phyloP scores from a whole-genome alignment of 2,113 vertebrate genomes.

The Cygnus atratus region DNA sequence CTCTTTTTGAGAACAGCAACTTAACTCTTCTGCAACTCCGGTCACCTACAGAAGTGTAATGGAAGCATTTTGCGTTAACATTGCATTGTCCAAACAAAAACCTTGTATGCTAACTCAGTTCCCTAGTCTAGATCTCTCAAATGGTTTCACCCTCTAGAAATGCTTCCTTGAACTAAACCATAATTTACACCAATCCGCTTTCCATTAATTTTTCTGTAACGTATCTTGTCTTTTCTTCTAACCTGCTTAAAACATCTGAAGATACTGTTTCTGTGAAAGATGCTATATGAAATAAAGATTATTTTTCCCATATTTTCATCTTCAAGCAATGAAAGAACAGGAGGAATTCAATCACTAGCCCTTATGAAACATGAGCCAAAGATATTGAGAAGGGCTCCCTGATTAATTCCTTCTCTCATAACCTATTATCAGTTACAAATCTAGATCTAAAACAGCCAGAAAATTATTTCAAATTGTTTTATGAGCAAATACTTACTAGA shows the following conservation, averaged over 20 bases:
- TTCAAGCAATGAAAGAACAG: neutral
- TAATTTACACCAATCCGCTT: neutral
- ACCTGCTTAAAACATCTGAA: neutral
- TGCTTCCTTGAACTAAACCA: neutral
- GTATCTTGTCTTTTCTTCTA: neutral
- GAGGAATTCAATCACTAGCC: neutral
- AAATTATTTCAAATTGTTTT: conserved; percentile 31
- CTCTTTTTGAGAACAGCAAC: neutral
- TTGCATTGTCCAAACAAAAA: neutral
- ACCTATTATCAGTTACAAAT: conserved; percentile 2
- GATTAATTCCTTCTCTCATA: conserved; percentile 1
- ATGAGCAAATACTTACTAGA: neutral
- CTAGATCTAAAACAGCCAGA: neutral
- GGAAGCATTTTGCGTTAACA: neutral
- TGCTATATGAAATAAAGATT: neutral
- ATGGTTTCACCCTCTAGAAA: neutral
- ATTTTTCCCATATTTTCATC: neutral
- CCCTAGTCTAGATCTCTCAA: neutral
- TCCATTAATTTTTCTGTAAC: neutral
- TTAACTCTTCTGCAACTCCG: neutral
- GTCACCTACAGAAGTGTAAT: neutral
- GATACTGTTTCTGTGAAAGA: neutral
- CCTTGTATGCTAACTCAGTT: neutral
- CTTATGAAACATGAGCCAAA: conserved; percentile 33
- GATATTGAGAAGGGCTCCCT: neutral